A percentile compares a stretch with the other conserved stretches of the same genome.
These are phyloP conservation scores for Anabacerthia variegaticeps DNA, from an alignment of 2,797 vertebrate species.

Conservation along the genomic window DNA sequence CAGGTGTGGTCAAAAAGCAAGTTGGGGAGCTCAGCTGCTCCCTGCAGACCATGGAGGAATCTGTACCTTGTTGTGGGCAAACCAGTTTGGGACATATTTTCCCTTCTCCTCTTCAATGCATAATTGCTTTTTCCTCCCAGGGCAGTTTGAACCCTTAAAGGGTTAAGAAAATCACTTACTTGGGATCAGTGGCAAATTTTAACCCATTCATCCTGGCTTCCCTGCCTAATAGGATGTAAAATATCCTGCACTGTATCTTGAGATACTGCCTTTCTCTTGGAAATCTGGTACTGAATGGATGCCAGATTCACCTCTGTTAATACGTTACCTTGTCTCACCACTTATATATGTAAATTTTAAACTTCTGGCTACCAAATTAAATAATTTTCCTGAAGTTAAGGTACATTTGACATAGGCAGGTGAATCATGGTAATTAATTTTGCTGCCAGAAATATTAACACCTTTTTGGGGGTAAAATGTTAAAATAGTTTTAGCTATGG, in stretches of 20 bases:
- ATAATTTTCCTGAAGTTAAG: background rate
- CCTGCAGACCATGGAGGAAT: constrained; percentile 55
- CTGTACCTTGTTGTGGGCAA: constrained; percentile 66
- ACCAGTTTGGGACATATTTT: constrained; percentile 66
- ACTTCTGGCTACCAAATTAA: background rate
- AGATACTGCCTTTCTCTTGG: background rate
- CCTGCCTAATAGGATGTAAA: constrained; percentile 70
- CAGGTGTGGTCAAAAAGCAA: constrained; percentile 62
- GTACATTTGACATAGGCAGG: background rate
- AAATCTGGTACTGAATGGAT: background rate
- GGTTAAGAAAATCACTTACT: constrained; percentile 76
- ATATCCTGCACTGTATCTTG: background rate
- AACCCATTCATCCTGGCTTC: constrained; percentile 72
- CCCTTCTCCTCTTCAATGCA: constrained; percentile 70
- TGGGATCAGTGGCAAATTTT: constrained; percentile 72
- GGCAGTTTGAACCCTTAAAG: constrained; percentile 72
- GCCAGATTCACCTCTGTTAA: background rate
- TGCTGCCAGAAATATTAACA: background rate
- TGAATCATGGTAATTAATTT: background rate
- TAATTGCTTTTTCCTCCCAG: constrained; percentile 75
- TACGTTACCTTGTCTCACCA: background rate
- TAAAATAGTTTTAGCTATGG: background rate
- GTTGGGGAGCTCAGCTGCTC: constrained; percentile 50
- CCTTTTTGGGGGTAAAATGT: background rate
- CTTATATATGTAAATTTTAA: background rate